These are phyloP conservation scores for Passer montanus DNA, from an alignment of 2,113 vertebrate species.

Conservation along the genomic window DNA sequence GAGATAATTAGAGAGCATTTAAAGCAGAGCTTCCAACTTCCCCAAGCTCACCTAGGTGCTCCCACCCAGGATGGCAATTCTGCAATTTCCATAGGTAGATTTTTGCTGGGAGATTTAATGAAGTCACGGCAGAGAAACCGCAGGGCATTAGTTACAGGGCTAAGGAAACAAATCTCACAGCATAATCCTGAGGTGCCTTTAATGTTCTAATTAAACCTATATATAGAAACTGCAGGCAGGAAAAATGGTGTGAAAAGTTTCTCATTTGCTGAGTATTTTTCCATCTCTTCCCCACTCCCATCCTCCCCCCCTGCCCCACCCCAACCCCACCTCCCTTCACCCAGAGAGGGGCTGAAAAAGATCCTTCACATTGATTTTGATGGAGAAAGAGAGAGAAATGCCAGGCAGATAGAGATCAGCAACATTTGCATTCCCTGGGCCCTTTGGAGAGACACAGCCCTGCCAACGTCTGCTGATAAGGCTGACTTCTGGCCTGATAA, in stretches of 20 bases:
- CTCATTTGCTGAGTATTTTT: slow-evolving; percentile 57
- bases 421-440: background rate
- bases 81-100: background rate
- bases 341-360: background rate
- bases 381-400: slow-evolving; percentile 4
- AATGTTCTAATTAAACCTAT: slow-evolving; percentile 68
- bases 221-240: slow-evolving; percentile 57
- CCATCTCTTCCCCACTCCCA: background rate
- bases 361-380: background rate
- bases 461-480: fast-evolving
- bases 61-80: background rate
- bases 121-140: background rate
- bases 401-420: background rate
- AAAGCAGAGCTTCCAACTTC: background rate
- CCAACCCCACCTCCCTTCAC: background rate
- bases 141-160: slow-evolving; percentile 37
- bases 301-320: background rate
- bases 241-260: slow-evolving; percentile 27
- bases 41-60: background rate
- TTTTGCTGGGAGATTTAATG: background rate
- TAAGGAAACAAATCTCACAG: slow-evolving; percentile 61
- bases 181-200: slow-evolving; percentile 56
- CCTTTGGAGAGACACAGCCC: background rate
- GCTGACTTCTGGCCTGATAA: background rate
- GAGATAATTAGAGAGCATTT: slow-evolving; percentile 37